phyloP scores from a whole-genome alignment of 1,140 invertebrate genomes.

The Prorops nasuta region DNA sequence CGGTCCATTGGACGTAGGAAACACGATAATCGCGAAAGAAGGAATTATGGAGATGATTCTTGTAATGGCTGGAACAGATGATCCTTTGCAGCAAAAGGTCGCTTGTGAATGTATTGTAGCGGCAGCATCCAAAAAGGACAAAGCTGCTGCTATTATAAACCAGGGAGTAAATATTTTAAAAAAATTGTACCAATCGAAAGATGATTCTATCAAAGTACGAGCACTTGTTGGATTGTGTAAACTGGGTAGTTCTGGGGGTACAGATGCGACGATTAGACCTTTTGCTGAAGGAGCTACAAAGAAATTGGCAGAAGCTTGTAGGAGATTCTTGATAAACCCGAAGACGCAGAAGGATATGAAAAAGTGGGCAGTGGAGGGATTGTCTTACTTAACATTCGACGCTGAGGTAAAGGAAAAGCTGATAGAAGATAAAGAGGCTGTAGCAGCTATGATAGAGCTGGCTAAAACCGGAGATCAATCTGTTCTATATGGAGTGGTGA shows the following conservation, averaged over 20 bases:
- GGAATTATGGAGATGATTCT: conserved; percentile 96
- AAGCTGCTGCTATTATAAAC: conserved; percentile 85
- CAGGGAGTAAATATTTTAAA: conserved; percentile 94
- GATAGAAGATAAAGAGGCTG: conserved; percentile 78
- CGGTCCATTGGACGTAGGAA: conserved; percentile 93
- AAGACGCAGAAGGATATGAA: conserved; percentile 85
- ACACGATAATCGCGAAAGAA: conserved; percentile 85
- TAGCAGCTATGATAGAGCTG: conserved; percentile 85
- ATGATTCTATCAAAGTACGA: conserved; percentile 86
- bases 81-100: conserved; percentile 84
- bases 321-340: conserved; percentile 84
- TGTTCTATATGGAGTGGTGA: conserved; percentile 88
- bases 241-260: conserved; percentile 92
- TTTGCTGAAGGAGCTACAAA: conserved; percentile 93
- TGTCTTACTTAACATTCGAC: conserved; percentile 96
- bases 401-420: conserved; percentile 98
- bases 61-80: conserved; percentile 88
- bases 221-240: conserved; percentile 96
- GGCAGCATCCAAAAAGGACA: conserved; percentile 96
- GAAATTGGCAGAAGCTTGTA: conserved; percentile 93
- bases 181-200: conserved; percentile 85
- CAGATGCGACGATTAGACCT: conserved; percentile 88
- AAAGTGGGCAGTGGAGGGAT: conserved; percentile 95
- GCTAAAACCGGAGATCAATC: conserved; percentile 84
- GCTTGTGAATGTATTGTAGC: conserved; percentile 96